Evolutionary conservation across 2,888 invertebrate species (phyloP), one percentile per base, ranked within the genome.

Genomic region (Colletes collaris): DNA sequence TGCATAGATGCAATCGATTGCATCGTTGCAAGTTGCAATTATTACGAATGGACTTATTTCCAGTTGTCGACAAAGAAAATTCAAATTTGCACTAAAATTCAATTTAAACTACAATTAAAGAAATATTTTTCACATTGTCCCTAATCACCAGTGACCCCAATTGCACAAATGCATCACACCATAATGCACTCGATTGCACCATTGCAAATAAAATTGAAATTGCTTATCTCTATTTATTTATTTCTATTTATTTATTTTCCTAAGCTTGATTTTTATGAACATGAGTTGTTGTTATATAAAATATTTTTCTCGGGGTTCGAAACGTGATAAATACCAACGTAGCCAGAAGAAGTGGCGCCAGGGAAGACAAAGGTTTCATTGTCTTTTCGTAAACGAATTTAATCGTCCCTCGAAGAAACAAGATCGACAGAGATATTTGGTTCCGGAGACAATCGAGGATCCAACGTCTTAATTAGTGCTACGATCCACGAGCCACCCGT

Each of bases 401-500:
- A 79, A 81, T 79, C 80, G 73, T 73, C 68, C 60, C 63, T 65
- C 56, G 68, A 58, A 52, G 68, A 63, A 16, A 63, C 58, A 74
- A 80, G 81, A 81, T 81, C 81, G 76, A 81, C 80, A 69, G 85
- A 86, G 91, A 89, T 90, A 90, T 89, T 89, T 86, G 86, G 88
- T 86, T 89, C 83, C 84, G 81, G 84, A 89, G 89, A 91, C 90
- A 88, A 89, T 88, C 89, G 91, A 82, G 86, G 85, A 87, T 87
- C 87, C 85, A 85, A 89, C 89, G 89, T 90, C 90, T 91, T 91
- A 91, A 91, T 91, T 91, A 91, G 91, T 89, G 88, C 87, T 84
- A 77, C 80, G 80, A 75, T 68, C 75, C 81, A 76, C 78, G 72
- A 78, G 76, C 81, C 82, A 81, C 74, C 74, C 74, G 72, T 70